Evolutionary conservation across 2,888 invertebrate species (phyloP).

Genomic region (Andrena dorsata): DNA sequence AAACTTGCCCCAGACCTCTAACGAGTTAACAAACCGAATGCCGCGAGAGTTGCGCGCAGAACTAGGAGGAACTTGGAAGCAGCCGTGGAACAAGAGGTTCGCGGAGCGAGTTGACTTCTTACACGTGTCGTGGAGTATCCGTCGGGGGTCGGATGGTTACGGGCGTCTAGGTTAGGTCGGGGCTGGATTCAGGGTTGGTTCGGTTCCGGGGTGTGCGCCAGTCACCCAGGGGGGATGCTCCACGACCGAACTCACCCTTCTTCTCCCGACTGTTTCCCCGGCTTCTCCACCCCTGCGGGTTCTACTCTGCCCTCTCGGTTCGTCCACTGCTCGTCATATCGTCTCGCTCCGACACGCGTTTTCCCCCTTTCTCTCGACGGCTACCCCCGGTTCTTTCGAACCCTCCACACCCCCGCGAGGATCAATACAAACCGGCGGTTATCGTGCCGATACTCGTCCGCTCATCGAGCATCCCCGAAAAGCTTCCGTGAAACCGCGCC

Average conservation of each 20-base stretch:
- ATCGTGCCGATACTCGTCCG: conserved; percentile 81
- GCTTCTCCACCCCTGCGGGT: conserved; percentile 30
- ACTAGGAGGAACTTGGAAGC: not conserved
- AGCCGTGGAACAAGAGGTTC: not conserved
- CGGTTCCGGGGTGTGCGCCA: conserved; percentile 70
- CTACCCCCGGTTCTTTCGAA: conserved; percentile 61
- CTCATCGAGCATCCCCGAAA: conserved; percentile 67
- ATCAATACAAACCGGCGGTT: conserved; percentile 83
- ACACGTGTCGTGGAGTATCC: conserved; percentile 46
- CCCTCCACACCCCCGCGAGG: conserved; percentile 77
- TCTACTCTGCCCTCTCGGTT: conserved; percentile 18
- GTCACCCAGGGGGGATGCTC: conserved; percentile 72
- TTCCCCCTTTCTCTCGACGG: conserved; percentile 47
- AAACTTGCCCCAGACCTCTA: not conserved
- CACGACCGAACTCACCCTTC: conserved; percentile 65
- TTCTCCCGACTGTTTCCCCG: conserved; percentile 50
- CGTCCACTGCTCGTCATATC: conserved; percentile 39
- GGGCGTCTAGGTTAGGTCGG: conserved; percentile 62
- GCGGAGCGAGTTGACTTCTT: conserved; percentile 57
- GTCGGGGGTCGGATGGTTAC: conserved; percentile 45
- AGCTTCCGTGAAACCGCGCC: conserved; percentile 55
- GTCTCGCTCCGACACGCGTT: conserved; percentile 39
- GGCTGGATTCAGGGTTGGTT: conserved; percentile 62
- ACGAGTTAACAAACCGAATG: not conserved
- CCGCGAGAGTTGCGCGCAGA: not conserved